These are phyloP conservation scores for Rhizoglyphus robini DNA, from an alignment of 1,140 invertebrate species.

Conservation along the genomic window DNA sequence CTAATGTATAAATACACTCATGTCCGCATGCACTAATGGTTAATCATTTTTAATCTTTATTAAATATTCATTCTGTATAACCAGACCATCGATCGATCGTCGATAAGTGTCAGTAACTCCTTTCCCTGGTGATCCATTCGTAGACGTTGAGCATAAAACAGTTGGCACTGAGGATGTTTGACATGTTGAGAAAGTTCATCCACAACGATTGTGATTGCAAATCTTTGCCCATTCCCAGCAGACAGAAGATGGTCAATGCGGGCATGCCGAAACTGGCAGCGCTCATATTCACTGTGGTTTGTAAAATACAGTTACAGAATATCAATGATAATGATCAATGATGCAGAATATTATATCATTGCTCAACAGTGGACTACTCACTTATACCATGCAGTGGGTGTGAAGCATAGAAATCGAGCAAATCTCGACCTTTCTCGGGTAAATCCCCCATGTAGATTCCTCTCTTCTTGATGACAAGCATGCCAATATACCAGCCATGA, in stretches of 20 bases:
- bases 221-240: constrained; percentile 4
- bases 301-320: not conserved
- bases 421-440: not conserved
- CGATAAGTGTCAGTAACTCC: not conserved
- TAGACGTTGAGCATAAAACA: not conserved
- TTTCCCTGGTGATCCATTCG: not conserved
- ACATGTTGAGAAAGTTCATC: not conserved
- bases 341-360: not conserved
- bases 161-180: not conserved
- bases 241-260: not conserved
- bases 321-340: too few species aligned
- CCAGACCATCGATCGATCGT: not conserved
- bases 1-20: not conserved
- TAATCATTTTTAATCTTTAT: not conserved
- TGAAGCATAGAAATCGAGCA: not conserved
- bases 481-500: not conserved
- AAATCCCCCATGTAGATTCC: not conserved
- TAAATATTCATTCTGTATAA: not conserved
- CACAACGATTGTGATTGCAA: not conserved
- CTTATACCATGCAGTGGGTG: not conserved
- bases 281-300: not conserved
- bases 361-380: not conserved
- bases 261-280: not conserved
- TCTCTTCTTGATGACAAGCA: not conserved
- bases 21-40: not conserved